Percentiles rank a stretch among this genome's conserved stretches.
phyloP scores from a whole-genome alignment of 2,113 vertebrate genomes.

The Actenoides hombroni region DNA sequence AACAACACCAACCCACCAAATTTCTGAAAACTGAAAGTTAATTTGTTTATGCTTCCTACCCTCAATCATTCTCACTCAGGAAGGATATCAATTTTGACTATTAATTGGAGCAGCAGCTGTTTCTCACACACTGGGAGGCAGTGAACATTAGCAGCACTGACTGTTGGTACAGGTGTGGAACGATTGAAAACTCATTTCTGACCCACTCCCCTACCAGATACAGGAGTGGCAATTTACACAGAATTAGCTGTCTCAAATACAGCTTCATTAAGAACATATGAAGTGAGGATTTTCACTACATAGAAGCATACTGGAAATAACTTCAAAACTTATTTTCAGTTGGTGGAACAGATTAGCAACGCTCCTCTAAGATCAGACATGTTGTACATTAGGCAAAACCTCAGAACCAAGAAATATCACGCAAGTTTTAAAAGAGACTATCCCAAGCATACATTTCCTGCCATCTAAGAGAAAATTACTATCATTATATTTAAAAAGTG shows the following conservation, averaged over 20 bases:
- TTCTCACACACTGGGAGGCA: constrained; percentile 1
- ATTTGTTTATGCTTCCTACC: background rate
- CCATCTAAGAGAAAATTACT: background rate
- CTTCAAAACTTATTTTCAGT: background rate
- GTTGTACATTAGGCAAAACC: accelerated
- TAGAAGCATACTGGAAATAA: background rate
- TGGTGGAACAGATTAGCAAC: background rate
- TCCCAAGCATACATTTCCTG: background rate
- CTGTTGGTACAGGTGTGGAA: constrained; percentile 24
- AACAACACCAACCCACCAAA: background rate
- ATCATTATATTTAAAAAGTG: background rate
- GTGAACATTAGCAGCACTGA: background rate
- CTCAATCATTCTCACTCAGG: background rate
- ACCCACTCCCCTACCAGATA: background rate
- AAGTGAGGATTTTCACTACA: background rate
- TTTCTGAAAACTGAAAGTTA: background rate
- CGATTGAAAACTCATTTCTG: background rate
- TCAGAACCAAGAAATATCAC: background rate
- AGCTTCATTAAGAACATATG: background rate
- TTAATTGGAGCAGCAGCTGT: constrained; percentile 6
- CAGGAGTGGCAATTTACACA: background rate
- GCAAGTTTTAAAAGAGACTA: background rate
- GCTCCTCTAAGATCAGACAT: background rate
- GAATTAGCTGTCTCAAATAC: background rate
- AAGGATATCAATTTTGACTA: background rate